These are phyloP conservation scores for Daboia siamensis DNA, from an alignment of 2,113 vertebrate genomes.

Conservation along the genomic window DNA sequence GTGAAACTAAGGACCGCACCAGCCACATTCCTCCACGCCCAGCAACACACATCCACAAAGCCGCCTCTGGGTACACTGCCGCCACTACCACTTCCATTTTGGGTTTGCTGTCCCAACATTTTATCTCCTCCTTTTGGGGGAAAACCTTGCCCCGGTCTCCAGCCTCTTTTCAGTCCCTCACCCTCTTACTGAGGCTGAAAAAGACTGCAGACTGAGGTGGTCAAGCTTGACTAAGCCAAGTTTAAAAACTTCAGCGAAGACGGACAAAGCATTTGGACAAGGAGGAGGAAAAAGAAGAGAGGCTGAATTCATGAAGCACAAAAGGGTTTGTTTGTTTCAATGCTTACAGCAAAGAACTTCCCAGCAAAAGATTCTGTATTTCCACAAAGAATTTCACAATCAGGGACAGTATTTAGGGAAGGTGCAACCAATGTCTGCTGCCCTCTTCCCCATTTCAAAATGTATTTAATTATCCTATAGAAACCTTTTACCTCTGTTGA, in stretches of 20 bases:
- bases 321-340: background rate
- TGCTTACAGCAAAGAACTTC: background rate
- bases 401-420: no score
- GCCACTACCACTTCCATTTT: slow-evolving; percentile 12
- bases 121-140: slow-evolving; percentile 22
- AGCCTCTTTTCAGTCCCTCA: background rate
- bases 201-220: background rate
- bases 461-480: background rate
- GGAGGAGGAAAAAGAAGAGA: background rate
- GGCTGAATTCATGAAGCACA: background rate
- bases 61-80: background rate
- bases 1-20: slow-evolving; percentile 17
- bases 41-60: slow-evolving; percentile 25
- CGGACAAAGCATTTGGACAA: background rate
- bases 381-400: background rate
- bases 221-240: slow-evolving; percentile 8
- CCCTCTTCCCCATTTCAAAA: background rate
- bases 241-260: background rate
- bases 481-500: background rate
- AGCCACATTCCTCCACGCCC: slow-evolving; percentile 29
- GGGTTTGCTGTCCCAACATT: background rate
- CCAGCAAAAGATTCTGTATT: background rate
- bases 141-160: background rate
- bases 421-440: background rate
- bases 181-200: background rate